Evolutionary conservation across 2,113 vertebrate genomes (phyloP).

Genomic region (Orycteropus afer): DNA sequence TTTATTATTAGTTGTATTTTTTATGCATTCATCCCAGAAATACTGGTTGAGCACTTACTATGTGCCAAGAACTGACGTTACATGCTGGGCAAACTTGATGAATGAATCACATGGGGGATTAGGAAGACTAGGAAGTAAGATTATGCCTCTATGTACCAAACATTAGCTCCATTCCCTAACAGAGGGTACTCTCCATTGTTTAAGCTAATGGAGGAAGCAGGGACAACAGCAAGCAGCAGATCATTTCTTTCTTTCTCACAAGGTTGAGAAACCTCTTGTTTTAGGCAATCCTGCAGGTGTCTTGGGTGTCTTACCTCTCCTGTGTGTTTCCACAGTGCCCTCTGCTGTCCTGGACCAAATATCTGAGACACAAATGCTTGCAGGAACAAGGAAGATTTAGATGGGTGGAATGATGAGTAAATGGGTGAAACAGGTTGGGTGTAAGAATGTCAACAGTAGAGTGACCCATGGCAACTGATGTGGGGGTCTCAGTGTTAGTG

Average conservation of each 20-base stretch:
- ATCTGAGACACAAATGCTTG: too few relatives aligned
- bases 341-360: neutral
- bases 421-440: neutral
- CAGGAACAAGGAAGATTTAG: neutral
- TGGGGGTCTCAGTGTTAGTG: neutral
- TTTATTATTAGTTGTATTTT: neutral
- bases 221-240: neutral
- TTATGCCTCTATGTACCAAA: neutral
- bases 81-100: neutral
- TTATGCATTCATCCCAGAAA: neutral
- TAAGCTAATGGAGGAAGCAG: neutral
- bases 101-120: neutral
- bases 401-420: neutral
- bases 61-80: neutral
- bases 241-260: neutral
- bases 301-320: accelerated
- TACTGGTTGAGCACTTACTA: neutral
- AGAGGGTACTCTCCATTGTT: neutral
- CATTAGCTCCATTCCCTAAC: neutral
- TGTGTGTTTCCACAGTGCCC: neutral
- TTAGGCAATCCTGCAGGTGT: accelerated
- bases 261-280: neutral
- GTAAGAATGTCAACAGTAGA: accelerated
- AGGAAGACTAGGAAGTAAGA: neutral
- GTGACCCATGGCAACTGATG: accelerated